These are phyloP conservation scores for Balaeniceps rex DNA, from an alignment of 2,113 vertebrate species.

Conservation along the genomic window DNA sequence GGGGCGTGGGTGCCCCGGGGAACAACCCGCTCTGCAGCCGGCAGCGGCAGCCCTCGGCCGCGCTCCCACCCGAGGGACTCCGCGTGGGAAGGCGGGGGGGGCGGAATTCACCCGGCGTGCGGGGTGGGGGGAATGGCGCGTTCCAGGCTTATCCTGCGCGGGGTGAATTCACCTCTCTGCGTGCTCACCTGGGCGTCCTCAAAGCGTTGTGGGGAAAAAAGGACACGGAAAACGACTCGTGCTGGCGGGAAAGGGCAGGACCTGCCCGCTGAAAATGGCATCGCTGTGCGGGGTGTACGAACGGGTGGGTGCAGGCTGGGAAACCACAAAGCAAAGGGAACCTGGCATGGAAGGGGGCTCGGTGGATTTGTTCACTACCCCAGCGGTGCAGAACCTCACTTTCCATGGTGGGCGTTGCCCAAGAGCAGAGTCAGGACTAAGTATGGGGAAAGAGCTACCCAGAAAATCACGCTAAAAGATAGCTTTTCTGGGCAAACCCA, in stretches of 20 bases:
- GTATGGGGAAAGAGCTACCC: background rate
- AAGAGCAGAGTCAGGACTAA: no score
- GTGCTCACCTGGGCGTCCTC: background rate
- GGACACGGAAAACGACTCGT: no score
- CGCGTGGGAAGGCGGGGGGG: background rate
- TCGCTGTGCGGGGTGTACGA: background rate
- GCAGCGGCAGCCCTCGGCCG: background rate
- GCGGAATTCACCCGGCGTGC: background rate
- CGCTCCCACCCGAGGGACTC: background rate
- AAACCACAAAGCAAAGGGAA: no score
- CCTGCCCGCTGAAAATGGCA: no score
- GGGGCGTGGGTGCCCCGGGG: background rate
- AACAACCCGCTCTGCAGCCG: background rate
- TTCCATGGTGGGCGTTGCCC: background rate
- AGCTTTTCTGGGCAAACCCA: background rate
- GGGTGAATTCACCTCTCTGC: background rate
- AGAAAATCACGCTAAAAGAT: background rate
- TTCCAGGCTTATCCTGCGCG: background rate
- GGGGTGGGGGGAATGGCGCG: background rate
- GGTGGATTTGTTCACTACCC: fast-evolving
- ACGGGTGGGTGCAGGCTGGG: background rate
- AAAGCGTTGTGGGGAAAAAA: no score
- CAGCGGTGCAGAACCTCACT: background rate
- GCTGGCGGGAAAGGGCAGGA: no score
- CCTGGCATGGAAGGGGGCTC: no score